phyloP scores from a whole-genome alignment of 2,797 vertebrate genomes.

The Tangara arthus region DNA sequence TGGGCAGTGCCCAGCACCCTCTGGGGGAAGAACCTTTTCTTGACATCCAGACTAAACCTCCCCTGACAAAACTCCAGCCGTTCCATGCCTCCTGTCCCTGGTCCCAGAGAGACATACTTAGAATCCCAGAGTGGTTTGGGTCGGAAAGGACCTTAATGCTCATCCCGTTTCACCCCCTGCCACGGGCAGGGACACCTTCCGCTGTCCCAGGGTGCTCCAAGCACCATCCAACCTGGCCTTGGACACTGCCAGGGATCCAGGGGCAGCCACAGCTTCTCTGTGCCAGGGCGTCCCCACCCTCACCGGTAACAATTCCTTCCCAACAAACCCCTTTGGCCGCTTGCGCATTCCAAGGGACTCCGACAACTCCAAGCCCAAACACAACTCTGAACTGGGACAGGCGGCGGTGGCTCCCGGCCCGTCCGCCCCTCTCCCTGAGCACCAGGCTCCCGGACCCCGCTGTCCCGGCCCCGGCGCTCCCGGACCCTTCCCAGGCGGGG shows the following conservation, averaged over 20 bases:
- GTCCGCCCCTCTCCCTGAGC: background rate
- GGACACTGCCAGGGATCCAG: background rate
- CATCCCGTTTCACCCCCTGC: background rate
- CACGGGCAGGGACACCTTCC: background rate
- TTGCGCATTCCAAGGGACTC: background rate
- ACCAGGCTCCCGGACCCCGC: fast-evolving
- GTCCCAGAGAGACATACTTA: background rate
- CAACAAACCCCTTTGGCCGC: background rate
- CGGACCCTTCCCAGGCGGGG: background rate
- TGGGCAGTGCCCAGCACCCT: fast-evolving
- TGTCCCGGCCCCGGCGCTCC: background rate
- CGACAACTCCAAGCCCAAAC: background rate
- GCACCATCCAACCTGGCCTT: fast-evolving
- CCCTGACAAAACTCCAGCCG: background rate
- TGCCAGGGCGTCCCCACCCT: background rate
- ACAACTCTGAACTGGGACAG: background rate
- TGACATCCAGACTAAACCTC: background rate
- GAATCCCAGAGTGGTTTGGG: background rate
- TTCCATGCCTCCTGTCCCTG: background rate
- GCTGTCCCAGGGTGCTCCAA: fast-evolving
- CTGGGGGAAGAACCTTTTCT: background rate
- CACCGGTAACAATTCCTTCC: background rate
- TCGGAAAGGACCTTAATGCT: background rate
- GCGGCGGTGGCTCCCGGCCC: background rate
- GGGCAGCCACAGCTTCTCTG: background rate